Conservation (phyloP, 2,113 vertebrate species). For the Cyanoliseus patagonus region DNA sequence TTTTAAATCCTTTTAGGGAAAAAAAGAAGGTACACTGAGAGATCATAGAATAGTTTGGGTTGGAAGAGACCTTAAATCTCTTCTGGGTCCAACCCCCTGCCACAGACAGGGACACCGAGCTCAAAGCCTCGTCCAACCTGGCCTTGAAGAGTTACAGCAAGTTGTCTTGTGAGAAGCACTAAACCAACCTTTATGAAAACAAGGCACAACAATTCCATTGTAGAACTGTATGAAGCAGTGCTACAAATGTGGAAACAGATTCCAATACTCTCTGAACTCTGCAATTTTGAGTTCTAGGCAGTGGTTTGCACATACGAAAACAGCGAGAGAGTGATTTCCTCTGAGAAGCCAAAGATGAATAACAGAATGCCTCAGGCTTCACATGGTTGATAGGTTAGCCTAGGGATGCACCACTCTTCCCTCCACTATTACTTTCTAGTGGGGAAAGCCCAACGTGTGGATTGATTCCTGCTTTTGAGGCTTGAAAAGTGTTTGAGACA, state of each 20-base stretch:
- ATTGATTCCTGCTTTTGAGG: not conserved
- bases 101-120: not conserved
- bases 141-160: not conserved
- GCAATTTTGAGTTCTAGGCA: not conserved
- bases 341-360: not conserved
- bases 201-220: not conserved
- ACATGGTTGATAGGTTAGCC: not conserved
- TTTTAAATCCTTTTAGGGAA: not conserved
- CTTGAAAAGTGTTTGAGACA: not conserved
- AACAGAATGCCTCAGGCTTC: not conserved
- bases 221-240: not conserved
- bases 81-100: not conserved
- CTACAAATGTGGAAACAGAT: not conserved
- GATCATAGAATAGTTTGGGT: not conserved
- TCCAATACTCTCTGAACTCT: not conserved
- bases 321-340: not conserved
- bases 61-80: not conserved
- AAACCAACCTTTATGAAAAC: not conserved
- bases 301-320: not conserved
- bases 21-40: not conserved
- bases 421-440: not conserved
- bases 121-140: not conserved
- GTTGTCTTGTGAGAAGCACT: not conserved
- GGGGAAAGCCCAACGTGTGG: not conserved
- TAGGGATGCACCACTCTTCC: not conserved